Evolutionary conservation across 2,113 vertebrate species (phyloP), one percentile per base, ranked within the genome.

Genomic region (Epinephelus lanceolatus): DNA sequence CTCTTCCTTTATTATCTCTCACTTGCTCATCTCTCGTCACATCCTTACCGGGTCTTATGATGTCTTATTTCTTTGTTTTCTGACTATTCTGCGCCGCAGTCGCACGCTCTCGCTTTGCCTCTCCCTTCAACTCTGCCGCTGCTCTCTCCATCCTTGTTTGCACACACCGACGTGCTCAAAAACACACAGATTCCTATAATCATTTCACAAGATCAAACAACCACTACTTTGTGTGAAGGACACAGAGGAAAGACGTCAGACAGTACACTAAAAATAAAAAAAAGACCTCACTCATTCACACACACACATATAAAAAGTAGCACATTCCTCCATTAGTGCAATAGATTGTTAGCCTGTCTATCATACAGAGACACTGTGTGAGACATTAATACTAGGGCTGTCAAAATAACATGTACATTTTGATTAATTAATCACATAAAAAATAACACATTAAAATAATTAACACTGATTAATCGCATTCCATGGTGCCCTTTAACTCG

Each of bases 161-260:
- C 61, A 13, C 56, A 60, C 72, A 59, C 42, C 13, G 63, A 65
- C 76, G 42, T 30, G 30, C 47, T 47, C 59, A 40, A 76, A 82
- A 82, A 71, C 61, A 33, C 52, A 37, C 66, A 78, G 45, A 92
- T 86, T 65, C 69, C 76, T 87, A 59, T 88, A 88, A 90, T 91
- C 78, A 79, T 85, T 78, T 40, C 68, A 82, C 57, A 61, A 66
- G 73, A 86, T 90, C 89, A 87, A 81, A 88, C 33, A 83, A 45
- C 71, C 70, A 62, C 40, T 45, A 73, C 61, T 83, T 59, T 77
- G 76, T 59, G 57, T 87, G 68, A 92, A 93, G 90, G 92, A 89
- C 86, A 88, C 62, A 1, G 60, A 21, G 69, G 53, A 56, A 60
- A 81, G 42, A 47, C 7, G 47, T 52, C 14, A 45, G 37, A 33